A percentile compares a stretch with the other conserved stretches of the same genome.
These are phyloP conservation scores for Trichopoda pennipes DNA, from an alignment of 2,888 invertebrate species.

Conservation along the genomic window DNA sequence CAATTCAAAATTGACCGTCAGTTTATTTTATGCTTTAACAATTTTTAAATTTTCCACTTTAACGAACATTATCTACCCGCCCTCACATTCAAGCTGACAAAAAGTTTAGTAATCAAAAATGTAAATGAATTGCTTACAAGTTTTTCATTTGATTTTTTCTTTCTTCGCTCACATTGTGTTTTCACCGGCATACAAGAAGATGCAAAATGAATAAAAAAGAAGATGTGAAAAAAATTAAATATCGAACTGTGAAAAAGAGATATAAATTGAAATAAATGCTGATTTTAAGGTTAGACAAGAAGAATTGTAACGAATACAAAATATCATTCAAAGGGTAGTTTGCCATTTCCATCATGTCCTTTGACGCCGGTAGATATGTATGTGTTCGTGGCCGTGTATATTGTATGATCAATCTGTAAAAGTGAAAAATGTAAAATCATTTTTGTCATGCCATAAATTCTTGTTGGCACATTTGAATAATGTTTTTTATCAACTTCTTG, in stretches of 20 bases:
- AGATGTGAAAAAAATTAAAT: background rate
- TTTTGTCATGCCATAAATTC: slow-evolving; percentile 16
- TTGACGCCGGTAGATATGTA: background rate
- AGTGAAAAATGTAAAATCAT: no score
- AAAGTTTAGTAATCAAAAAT: slow-evolving; percentile 78
- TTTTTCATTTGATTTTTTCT: slow-evolving; percentile 75
- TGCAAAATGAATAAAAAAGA: background rate
- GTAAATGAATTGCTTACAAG: slow-evolving; percentile 80
- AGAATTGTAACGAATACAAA: background rate
- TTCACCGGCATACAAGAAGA: background rate
- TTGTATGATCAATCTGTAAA: background rate
- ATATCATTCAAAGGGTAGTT: slow-evolving; percentile 4
- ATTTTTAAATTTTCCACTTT: slow-evolving; percentile 48
- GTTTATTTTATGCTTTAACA: slow-evolving; percentile 55
- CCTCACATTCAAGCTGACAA: slow-evolving; percentile 20
- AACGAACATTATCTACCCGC: slow-evolving; percentile 20
- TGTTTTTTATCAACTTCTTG: background rate
- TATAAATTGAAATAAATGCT: slow-evolving; percentile 45
- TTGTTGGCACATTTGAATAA: slow-evolving; percentile 25
- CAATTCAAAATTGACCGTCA: slow-evolving; percentile 58
- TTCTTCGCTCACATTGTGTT: background rate
- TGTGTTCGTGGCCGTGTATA: background rate
- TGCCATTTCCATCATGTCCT: background rate
- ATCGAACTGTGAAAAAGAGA: background rate
- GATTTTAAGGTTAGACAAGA: background rate